Conservation (phyloP, 35 echinoderm and acorn worm species). For the Eucidaris tribuloides region DNA sequence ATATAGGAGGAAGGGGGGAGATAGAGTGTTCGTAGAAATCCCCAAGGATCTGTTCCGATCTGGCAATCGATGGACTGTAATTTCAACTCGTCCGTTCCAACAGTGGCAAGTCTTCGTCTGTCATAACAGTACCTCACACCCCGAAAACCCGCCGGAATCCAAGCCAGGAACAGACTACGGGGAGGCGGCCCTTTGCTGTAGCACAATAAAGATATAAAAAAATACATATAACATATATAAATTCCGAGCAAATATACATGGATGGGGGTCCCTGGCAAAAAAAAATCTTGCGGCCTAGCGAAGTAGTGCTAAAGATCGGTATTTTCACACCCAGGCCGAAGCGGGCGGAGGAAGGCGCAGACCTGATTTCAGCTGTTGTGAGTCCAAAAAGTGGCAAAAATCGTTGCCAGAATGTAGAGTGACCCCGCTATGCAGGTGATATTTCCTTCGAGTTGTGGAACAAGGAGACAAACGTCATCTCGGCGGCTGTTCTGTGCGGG, state of each 20-base stretch:
- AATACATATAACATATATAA: too few relatives aligned
- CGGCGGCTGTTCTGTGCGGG: background rate
- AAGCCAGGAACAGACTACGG: background rate
- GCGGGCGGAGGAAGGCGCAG: background rate
- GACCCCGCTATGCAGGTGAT: slow-evolving; percentile 12
- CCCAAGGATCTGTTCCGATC: background rate
- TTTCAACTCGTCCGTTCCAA: slow-evolving; percentile 12
- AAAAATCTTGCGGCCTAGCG: too few relatives aligned
- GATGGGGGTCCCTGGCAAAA: too few relatives aligned
- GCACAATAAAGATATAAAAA: too few relatives aligned
- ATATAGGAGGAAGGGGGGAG: too few relatives aligned
- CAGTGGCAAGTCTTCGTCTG: background rate
- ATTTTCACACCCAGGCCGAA: slow-evolving; percentile 44
- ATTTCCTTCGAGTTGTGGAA: background rate
- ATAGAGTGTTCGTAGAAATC: background rate
- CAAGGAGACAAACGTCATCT: slow-evolving; percentile 12
- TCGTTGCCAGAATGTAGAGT: slow-evolving; percentile 34
- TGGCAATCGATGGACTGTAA: slow-evolving; percentile 4
- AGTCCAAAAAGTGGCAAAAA: slow-evolving; percentile 39
- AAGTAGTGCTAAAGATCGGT: slow-evolving; percentile 41
- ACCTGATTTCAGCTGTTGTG: background rate
- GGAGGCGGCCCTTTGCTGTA: too few relatives aligned
- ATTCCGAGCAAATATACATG: too few relatives aligned
- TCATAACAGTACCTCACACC: slow-evolving; percentile 28
- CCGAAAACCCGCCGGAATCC: background rate